Conservation (phyloP, 2,888 invertebrate species). For the Linnaemya tessellans region DNA sequence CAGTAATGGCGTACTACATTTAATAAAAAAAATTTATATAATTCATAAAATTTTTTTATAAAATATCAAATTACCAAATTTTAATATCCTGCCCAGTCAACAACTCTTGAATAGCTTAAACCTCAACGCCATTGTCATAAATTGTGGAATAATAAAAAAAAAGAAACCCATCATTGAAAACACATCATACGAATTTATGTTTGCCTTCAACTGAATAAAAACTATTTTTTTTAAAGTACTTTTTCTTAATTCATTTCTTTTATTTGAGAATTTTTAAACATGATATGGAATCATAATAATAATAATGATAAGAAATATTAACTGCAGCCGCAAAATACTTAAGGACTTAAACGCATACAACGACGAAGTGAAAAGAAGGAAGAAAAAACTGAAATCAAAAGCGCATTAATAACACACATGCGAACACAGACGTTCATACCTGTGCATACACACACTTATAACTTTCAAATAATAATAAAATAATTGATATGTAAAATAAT, state of each 20-base stretch:
- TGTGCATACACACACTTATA: background rate
- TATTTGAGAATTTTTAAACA: background rate
- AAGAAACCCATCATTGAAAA: background rate
- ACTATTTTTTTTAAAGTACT: background rate
- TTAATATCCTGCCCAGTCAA: slow-evolving; percentile 57
- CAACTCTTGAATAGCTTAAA: slow-evolving; percentile 29
- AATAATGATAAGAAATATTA: slow-evolving; percentile 47
- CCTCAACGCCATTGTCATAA: slow-evolving; percentile 68
- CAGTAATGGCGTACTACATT: slow-evolving; percentile 36
- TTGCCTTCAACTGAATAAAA: slow-evolving; percentile 38
- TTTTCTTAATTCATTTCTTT: background rate
- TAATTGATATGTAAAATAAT: slow-evolving; percentile 84
- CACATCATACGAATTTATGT: slow-evolving; percentile 51
- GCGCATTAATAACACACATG: slow-evolving; percentile 14
- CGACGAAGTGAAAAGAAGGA: slow-evolving; percentile 21
- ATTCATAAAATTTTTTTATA: slow-evolving; percentile 59
- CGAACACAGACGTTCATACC: background rate
- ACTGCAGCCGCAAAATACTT: slow-evolving; percentile 33
- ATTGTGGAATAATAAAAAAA: slow-evolving; percentile 30
- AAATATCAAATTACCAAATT: slow-evolving; percentile 70
- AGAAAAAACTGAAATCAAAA: slow-evolving; percentile 6
- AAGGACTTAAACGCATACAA: background rate
- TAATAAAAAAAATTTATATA: slow-evolving; percentile 20
- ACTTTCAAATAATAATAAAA: slow-evolving; percentile 68
- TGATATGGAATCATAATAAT: slow-evolving; percentile 44